phyloP scores from a whole-genome alignment of 2,113 vertebrate genomes.

The Zosterops borbonicus region DNA sequence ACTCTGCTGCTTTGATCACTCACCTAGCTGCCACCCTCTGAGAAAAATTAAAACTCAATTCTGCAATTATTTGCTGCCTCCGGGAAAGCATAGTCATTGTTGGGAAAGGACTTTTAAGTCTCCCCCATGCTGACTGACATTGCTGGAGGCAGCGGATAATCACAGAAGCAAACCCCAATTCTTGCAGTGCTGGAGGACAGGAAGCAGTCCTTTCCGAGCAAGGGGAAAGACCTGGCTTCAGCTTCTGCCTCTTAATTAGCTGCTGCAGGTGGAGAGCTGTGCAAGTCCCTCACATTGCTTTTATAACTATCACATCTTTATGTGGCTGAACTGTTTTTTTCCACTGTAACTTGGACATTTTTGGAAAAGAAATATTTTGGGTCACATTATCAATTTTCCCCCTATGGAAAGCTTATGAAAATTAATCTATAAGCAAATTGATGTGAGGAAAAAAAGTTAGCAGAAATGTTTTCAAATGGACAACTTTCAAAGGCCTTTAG shows the following conservation, averaged over 20 bases:
- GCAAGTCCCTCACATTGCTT: conserved; percentile 42
- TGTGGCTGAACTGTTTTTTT: conserved; percentile 44
- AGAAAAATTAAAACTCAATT: background rate
- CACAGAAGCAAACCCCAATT: background rate
- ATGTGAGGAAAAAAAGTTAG: conserved; percentile 60
- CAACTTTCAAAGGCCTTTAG: conserved; percentile 53
- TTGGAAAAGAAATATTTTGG: conserved; percentile 59
- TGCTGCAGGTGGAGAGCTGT: conserved; percentile 55
- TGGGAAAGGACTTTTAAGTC: background rate
- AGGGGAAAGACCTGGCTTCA: background rate
- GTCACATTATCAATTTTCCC: conserved; percentile 67
- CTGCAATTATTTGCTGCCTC: background rate
- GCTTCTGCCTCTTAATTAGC: conserved; percentile 48
- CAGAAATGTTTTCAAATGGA: conserved; percentile 60
- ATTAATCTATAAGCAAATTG: conserved; percentile 67
- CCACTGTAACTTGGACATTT: conserved; percentile 60
- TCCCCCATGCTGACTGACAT: background rate
- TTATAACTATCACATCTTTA: conserved; percentile 62
- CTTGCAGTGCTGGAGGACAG: background rate
- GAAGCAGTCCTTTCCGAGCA: background rate
- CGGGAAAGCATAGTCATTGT: background rate
- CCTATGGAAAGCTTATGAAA: conserved; percentile 68
- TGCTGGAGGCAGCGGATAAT: background rate
- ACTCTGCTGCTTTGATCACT: background rate
- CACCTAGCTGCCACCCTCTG: background rate